Base-by-base conservation (phyloP, 2,797 vertebrate species). In the Ispidina lecontei region DNA sequence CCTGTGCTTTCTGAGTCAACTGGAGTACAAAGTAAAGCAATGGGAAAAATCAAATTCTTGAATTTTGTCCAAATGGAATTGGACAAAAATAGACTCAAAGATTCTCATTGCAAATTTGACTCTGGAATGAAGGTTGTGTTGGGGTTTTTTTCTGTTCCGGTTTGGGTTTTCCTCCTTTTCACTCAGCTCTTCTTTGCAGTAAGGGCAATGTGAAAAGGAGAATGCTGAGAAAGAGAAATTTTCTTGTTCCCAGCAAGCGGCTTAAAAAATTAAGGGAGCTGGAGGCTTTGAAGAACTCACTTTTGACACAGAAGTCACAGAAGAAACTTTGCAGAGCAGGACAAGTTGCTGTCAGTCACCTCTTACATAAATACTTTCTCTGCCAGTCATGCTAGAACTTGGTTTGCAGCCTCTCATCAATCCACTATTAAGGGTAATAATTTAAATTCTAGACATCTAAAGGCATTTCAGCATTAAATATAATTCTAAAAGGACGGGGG, bases 11-110 rank as follows among this genome's bases (percentile, higher is more conserved):
- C 86, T 28, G 73, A 97, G 97, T 97, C 97, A 97, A 94, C 95
- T 89, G 72, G 94, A 97, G 96, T 96, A 97, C 89, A 96, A 97
- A 98, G 93, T 60, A 94, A 97, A 97, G 97, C 97, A 98, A 96
- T 97, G 97, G 95, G 96, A 94, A 95, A 95, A 96, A 95, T 97
- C 96, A 98, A 97, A 98, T 98, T 98, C 97, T 98, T 98, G 98
- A 98, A 95, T 97, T 97, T 96, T 96, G 97, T 98, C 98, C 98
- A 98, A 97, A 97, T 97, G 95, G 96, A 97, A 97, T 95, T 98
- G 93, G 96, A 97, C 95, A 79, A 97, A 98, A 98, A 98, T 98
- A 98, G 97, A 97, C 94, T 92, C 96, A 92, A 95, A 98, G 97
- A 98, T 98, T 98, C 97, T 97, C 97, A 98, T 93, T 98, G 97